A percentile compares a stretch with the other conserved stretches of the same genome.
phyloP scores from a whole-genome alignment of 2,888 invertebrate species.

The Dicyrtoma fusca region DNA sequence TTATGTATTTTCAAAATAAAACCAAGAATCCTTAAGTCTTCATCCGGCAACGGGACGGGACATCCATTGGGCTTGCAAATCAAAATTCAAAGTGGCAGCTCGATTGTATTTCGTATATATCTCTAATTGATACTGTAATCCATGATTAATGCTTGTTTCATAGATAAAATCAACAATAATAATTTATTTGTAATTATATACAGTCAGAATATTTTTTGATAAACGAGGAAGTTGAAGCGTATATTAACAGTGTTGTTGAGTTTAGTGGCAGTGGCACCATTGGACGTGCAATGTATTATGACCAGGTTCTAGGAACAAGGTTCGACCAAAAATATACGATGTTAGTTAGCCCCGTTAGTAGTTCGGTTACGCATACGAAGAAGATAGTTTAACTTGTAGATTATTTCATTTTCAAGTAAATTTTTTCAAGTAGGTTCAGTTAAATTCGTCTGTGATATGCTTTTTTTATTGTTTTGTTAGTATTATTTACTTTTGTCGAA shows the following conservation, averaged over 20 bases:
- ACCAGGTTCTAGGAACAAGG: no score
- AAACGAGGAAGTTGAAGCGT: conserved; percentile 2
- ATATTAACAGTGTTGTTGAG: conserved; percentile 5
- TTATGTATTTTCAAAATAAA: conserved; percentile 56
- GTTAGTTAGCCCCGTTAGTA: no score
- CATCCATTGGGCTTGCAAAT: conserved; percentile 9
- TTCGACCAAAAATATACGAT: no score
- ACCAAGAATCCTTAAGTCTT: conserved; percentile 26
- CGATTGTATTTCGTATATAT: conserved; percentile 20
- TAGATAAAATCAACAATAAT: conserved; percentile 28
- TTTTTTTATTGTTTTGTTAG: no score
- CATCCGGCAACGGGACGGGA: conserved; percentile 13
- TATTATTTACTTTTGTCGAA: no score
- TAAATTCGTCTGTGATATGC: no score
- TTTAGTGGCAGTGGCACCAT: not conserved
- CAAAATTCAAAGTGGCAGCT: conserved; percentile 29
- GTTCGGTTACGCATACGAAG: no score
- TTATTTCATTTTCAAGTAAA: no score
- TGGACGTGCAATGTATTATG: no score
- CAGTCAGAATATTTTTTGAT: conserved; percentile 30
- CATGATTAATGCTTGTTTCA: conserved; percentile 18
- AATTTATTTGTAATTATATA: conserved; percentile 29
- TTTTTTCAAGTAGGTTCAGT: no score
- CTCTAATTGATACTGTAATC: conserved; percentile 27
- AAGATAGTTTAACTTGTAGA: no score